These are phyloP conservation scores for Pelochelys cantorii DNA, from an alignment of 2,797 vertebrate genomes.

Conservation along the genomic window DNA sequence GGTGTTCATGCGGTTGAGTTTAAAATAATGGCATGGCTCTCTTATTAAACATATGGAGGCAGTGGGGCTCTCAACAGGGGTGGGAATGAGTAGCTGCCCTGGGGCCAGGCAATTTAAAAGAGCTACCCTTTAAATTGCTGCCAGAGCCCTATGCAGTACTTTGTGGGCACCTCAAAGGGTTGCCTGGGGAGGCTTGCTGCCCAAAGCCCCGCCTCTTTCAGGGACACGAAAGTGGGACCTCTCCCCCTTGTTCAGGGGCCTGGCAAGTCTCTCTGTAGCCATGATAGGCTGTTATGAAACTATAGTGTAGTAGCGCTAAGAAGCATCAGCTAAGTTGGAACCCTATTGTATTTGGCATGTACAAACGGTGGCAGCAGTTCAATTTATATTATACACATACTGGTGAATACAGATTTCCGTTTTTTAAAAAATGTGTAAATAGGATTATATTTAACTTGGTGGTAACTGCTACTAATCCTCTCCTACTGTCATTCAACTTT, in stretches of 20 bases:
- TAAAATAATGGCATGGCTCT: neutral
- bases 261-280: no score
- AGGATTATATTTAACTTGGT: neutral
- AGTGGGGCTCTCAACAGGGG: no score
- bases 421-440: neutral
- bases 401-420: neutral
- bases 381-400: neutral
- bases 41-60: neutral
- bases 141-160: no score
- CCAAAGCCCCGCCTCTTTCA: no score
- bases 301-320: neutral
- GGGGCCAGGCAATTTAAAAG: no score
- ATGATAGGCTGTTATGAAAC: neutral
- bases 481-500: neutral
- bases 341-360: neutral
- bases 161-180: no score
- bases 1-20: neutral
- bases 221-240: no score
- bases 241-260: no score
- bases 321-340: neutral
- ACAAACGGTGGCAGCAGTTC: neutral
- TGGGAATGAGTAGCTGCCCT: no score
- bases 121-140: no score
- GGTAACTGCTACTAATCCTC: neutral
- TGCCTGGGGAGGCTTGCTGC: no score